Base-by-base conservation (phyloP, 2,888 invertebrate species). In the Liposcelis brunnea region DNA sequence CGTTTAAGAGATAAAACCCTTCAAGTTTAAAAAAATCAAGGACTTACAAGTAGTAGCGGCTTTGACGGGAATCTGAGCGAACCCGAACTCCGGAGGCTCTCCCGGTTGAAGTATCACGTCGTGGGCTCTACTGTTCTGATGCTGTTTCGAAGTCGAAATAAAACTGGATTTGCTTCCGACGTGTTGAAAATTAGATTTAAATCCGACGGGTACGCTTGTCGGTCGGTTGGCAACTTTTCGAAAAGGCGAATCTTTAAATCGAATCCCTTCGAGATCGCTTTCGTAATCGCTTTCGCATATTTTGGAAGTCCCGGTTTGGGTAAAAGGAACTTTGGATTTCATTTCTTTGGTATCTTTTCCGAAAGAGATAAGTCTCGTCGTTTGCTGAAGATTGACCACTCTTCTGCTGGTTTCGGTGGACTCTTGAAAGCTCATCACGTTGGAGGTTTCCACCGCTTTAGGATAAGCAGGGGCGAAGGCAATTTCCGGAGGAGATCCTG, bases 401-500 rank as follows among this genome's bases (percentile, higher is more conserved):
- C 78, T 67, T 52, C 74, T 69, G 21, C 71, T 71, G 31, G 68
- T 73, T 54, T 77, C 75, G 5, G 75, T 75, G 0, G 77, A 73
- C 55, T 80, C 80, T 50, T 77, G 72, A 66, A 78, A 76, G 53
- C 75, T 71, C 59, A 79, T 72, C n/a, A 72, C 69, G 53, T 78
- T 78, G 45, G 74, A 76, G 2, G 73, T 74, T 60, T 80, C 76
- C 43, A 76, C 64, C 1, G 76, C 74, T 52, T 71, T 72, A 44
- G 74, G 74, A 55, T 67, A 68, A 2, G 67, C 62, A 5, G 71
- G 69, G 2, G 71, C 70, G 52, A 67, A 74, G 8, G 64, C 70
- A 36, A 73, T 65, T 56, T 72, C 70, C 1, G 74, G 74, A 16
- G 74, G 72, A 26, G 70, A 62, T 38, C 72, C 74, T 7, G 73